Conservation (phyloP, 1,140 invertebrate species). For the Drosophila melanica region DNA sequence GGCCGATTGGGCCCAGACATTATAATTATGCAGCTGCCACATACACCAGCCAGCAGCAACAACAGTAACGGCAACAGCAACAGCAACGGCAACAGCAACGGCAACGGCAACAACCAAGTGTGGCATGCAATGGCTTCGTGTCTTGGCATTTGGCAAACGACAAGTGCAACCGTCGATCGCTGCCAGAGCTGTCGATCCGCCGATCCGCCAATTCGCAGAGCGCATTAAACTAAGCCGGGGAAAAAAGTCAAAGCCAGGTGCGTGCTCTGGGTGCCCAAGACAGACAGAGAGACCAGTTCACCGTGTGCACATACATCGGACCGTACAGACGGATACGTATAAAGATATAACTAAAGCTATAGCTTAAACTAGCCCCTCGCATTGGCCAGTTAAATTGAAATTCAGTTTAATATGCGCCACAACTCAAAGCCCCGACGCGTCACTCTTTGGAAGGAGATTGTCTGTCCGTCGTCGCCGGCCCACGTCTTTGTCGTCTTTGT, state of each 20-base stretch:
- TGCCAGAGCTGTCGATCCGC: slow-evolving; percentile 43
- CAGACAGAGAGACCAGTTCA: slow-evolving; percentile 1
- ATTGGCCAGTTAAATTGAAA: slow-evolving; percentile 59
- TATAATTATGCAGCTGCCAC: slow-evolving; percentile 81
- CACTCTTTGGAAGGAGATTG: slow-evolving; percentile 10
- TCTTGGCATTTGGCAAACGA: slow-evolving; percentile 74
- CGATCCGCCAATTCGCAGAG: slow-evolving; percentile 46
- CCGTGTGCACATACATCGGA: not conserved
- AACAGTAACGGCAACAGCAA: not conserved
- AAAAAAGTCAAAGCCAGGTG: slow-evolving; percentile 67
- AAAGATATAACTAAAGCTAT: not conserved
- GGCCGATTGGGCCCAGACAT: slow-evolving; percentile 66
- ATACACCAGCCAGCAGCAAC: slow-evolving; percentile 44
- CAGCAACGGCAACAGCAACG: not conserved
- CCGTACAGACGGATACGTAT: slow-evolving; percentile 3
- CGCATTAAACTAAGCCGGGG: slow-evolving; percentile 70
- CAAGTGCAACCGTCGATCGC: slow-evolving; percentile 73
- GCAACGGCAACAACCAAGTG: slow-evolving; percentile 19
- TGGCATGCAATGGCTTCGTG: slow-evolving; percentile 56
- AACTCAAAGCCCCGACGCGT: slow-evolving; percentile 37
- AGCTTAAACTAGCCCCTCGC: slow-evolving; percentile 7
- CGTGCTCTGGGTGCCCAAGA: slow-evolving; percentile 59
- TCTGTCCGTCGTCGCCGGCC: slow-evolving; percentile 17
- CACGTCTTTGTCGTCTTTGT: slow-evolving; percentile 70
- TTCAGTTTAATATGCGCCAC: slow-evolving; percentile 72